A percentile compares a stretch with the other conserved stretches of the same genome.
Evolutionary conservation across 2,888 invertebrate species (phyloP).

Genomic region (Rotaria socialis): DNA sequence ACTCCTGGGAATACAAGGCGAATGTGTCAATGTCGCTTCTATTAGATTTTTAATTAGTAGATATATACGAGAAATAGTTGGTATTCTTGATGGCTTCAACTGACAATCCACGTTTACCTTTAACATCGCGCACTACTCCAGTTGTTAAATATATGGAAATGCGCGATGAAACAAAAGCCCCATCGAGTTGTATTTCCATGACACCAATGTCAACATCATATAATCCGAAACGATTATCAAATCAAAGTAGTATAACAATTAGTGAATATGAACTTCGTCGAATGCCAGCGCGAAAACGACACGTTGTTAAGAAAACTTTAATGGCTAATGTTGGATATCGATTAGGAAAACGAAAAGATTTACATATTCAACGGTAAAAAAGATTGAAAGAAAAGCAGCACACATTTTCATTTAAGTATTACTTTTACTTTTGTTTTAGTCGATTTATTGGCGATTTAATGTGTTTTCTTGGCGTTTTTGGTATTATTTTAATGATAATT

Average conservation of each 20-base stretch:
- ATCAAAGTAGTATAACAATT: not conserved
- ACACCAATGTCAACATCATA: not conserved
- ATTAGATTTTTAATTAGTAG: not conserved
- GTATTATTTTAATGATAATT: conserved; percentile 55
- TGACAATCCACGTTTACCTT: conserved; percentile 24
- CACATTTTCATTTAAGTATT: not conserved
- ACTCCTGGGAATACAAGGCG: not conserved
- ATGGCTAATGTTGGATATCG: conserved; percentile 54
- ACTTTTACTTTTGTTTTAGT: conserved; percentile 44
- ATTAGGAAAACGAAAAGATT: conserved; percentile 55
- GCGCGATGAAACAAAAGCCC: not conserved
- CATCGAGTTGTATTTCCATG: not conserved
- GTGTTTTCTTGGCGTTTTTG: conserved; percentile 53
- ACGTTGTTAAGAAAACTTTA: not conserved
- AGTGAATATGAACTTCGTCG: conserved; percentile 25
- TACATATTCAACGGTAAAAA: conserved; percentile 50
- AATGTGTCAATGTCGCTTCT: not conserved
- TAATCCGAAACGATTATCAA: not conserved
- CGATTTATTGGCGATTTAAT: conserved; percentile 53
- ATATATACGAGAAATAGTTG: not conserved
- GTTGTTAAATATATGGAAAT: conserved; percentile 30
- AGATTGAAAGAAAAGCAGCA: not conserved
- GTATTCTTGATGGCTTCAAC: not conserved
- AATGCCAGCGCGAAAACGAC: not conserved
- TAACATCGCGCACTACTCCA: not conserved